Evolutionary conservation across 2,797 vertebrate species (phyloP).

Genomic region (Manis pentadactyla): DNA sequence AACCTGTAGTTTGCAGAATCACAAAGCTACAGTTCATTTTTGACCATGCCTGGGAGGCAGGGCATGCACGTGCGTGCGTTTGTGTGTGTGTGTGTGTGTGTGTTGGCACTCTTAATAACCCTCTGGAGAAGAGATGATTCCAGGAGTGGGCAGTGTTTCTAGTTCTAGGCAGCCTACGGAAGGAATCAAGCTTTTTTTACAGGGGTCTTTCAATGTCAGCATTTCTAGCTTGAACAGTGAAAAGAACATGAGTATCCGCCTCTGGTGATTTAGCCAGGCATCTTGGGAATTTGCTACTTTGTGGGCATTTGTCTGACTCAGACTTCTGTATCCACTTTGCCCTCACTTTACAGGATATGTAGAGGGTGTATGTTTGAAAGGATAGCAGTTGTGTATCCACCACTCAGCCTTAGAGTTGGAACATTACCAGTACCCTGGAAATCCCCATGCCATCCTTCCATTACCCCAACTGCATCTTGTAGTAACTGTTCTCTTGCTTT

Average conservation of each 20-base stretch:
- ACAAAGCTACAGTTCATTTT: neutral
- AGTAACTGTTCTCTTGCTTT: neutral
- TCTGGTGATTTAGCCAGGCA: neutral
- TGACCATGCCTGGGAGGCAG: neutral
- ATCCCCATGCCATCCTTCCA: neutral
- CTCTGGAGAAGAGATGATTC: neutral
- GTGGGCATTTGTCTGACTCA: neutral
- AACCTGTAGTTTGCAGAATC: neutral
- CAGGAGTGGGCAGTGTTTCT: neutral
- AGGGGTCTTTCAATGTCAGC: neutral
- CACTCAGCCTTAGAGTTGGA: neutral
- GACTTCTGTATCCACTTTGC: neutral
- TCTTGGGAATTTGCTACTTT: conserved; percentile 47
- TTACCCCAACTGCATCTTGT: too few relatives aligned
- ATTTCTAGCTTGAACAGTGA: neutral
- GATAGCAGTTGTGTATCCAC: neutral
- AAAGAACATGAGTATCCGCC: neutral
- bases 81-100: neutral
- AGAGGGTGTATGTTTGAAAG: neutral
- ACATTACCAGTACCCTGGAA: neutral
- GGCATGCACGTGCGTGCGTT: neutral
- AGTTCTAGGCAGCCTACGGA: neutral
- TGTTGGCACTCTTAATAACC: neutral
- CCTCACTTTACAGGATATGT: neutral
- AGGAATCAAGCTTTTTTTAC: neutral